A percentile compares a stretch with the other conserved stretches of the same genome.
Conservation (phyloP, 2,797 vertebrate genomes). For the Clarias fuscus region DNA sequence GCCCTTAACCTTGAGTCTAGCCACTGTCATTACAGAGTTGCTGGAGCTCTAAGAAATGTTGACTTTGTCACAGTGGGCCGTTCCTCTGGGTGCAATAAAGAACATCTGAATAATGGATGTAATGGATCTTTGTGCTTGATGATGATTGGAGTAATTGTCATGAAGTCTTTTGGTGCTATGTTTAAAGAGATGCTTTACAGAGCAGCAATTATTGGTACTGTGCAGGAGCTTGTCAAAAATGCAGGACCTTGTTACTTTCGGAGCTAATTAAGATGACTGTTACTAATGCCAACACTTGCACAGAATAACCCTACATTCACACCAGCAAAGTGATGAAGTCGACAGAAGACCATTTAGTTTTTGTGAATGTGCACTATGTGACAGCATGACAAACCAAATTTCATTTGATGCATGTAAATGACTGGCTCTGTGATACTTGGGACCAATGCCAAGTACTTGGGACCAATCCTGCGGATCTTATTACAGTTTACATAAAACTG, state of each 20-base stretch:
- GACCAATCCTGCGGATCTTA: no score
- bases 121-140: constrained; percentile 36
- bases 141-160: constrained; percentile 38
- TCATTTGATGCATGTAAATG: neutral
- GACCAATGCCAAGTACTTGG: neutral
- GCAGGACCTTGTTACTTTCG: neutral
- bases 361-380: neutral
- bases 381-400: neutral
- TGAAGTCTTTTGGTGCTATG: constrained; percentile 19
- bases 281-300: neutral
- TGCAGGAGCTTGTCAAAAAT: neutral
- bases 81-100: constrained; percentile 43
- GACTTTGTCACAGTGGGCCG: constrained; percentile 47
- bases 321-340: neutral
- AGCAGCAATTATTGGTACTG: neutral
- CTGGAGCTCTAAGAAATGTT: constrained; percentile 32
- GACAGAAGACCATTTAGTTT: neutral
- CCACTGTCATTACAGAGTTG: constrained; percentile 42
- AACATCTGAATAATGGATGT: constrained; percentile 38
- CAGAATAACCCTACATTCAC: neutral
- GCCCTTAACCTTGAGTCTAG: constrained; percentile 55
- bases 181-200: neutral
- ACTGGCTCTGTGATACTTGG: neutral
- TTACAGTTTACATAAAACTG: no score
- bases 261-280: neutral